phyloP scores from a whole-genome alignment of 2,113 vertebrate genomes.

The Balaenoptera acutorostrata region DNA sequence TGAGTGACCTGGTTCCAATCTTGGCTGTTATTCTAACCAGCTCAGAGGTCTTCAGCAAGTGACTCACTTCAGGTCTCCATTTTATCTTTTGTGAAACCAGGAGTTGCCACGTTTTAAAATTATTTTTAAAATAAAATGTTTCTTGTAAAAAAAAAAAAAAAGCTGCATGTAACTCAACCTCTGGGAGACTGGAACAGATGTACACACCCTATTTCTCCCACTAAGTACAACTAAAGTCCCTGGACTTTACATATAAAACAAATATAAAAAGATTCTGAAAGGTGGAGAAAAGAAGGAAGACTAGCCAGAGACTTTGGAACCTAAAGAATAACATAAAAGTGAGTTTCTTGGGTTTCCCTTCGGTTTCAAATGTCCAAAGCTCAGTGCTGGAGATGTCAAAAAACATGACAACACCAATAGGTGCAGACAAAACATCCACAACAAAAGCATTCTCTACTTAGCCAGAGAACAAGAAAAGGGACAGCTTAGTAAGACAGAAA shows the following conservation, averaged over 20 bases:
- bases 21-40: background rate
- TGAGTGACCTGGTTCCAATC: background rate
- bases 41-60: background rate
- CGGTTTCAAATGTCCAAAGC: background rate
- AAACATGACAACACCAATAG: background rate
- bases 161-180: background rate
- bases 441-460: background rate
- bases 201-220: background rate
- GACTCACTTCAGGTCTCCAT: background rate
- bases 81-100: background rate
- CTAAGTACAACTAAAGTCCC: background rate
- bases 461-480: background rate
- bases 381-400: background rate
- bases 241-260: background rate
- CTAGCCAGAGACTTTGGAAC: background rate
- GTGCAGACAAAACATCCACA: background rate
- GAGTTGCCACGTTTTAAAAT: background rate
- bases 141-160: background rate
- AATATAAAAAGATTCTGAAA: background rate
- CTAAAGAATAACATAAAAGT: background rate
- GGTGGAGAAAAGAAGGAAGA: background rate
- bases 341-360: background rate
- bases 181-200: background rate
- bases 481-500: background rate
- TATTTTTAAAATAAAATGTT: background rate